Percentiles rank a stretch among this genome's conserved stretches.
These are phyloP conservation scores for Ormyrus thymus DNA, from an alignment of 2,888 invertebrate species.

Conservation along the genomic window DNA sequence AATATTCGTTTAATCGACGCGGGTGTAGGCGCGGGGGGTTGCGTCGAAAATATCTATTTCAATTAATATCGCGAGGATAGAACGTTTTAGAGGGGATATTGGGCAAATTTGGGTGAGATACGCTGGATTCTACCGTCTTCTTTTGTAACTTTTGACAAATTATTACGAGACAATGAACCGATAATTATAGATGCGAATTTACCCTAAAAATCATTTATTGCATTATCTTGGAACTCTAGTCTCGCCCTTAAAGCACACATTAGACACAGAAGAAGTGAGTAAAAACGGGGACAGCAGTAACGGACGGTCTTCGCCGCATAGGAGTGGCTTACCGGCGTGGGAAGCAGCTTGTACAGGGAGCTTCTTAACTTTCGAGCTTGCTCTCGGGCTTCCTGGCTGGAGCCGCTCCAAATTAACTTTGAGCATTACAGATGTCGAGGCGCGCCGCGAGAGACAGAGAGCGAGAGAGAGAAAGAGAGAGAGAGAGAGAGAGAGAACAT, in stretches of 20 bases:
- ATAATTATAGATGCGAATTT: too few species aligned
- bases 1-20: background rate
- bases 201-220: too few species aligned
- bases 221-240: too few species aligned
- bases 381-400: conserved; percentile 15
- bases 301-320: background rate
- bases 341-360: background rate
- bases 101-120: too few species aligned
- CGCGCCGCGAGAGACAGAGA: conserved; percentile 59
- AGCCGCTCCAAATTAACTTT: conserved; percentile 68
- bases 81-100: too few species aligned
- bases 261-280: background rate
- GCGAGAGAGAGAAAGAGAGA: conserved; percentile 1
- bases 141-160: too few species aligned
- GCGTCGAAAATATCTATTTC: too few species aligned
- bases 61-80: too few species aligned
- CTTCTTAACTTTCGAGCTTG: conserved; percentile 47
- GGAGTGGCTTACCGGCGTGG: background rate
- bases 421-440: conserved; percentile 72
- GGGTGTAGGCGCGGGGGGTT: too few species aligned
- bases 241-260: background rate
- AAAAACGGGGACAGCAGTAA: background rate
- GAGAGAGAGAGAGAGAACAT: conserved; percentile 26
- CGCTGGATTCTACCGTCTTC: too few species aligned
- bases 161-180: too few species aligned